Percentiles rank a stretch among this genome's conserved stretches.
These are phyloP conservation scores for Helicolenus hilgendorfi DNA, from an alignment of 2,797 vertebrate genomes.

Conservation along the genomic window DNA sequence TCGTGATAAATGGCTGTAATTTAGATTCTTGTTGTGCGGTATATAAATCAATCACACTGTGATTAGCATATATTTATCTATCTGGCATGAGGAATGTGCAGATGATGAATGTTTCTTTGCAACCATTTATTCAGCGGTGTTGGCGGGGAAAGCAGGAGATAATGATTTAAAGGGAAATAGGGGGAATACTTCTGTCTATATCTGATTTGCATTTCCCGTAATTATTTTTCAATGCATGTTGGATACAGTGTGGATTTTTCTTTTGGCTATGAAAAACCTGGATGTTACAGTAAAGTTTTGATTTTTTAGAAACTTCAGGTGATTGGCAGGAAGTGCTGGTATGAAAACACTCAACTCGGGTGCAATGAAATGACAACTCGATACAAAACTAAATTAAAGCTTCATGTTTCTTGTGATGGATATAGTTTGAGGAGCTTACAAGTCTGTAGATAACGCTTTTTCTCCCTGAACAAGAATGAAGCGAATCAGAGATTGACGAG, in stretches of 20 bases:
- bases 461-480: neutral
- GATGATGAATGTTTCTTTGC: neutral
- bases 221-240: neutral
- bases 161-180: neutral
- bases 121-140: neutral
- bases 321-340: neutral
- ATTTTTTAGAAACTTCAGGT: neutral
- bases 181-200: neutral
- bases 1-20: neutral
- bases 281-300: neutral
- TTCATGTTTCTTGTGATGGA: conserved; percentile 1
- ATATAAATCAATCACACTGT: neutral
- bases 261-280: neutral
- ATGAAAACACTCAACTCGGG: neutral
- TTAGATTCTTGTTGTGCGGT: conserved; percentile 1
- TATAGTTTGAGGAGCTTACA: neutral
- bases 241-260: neutral
- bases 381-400: neutral
- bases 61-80: neutral
- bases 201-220: neutral
- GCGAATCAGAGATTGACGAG: neutral
- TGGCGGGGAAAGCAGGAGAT: neutral
- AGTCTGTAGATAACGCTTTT: neutral
- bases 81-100: neutral
- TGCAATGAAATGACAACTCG: neutral